Evolutionary conservation across 2,797 vertebrate species (phyloP).

Genomic region (Arctocebus calabarensis): DNA sequence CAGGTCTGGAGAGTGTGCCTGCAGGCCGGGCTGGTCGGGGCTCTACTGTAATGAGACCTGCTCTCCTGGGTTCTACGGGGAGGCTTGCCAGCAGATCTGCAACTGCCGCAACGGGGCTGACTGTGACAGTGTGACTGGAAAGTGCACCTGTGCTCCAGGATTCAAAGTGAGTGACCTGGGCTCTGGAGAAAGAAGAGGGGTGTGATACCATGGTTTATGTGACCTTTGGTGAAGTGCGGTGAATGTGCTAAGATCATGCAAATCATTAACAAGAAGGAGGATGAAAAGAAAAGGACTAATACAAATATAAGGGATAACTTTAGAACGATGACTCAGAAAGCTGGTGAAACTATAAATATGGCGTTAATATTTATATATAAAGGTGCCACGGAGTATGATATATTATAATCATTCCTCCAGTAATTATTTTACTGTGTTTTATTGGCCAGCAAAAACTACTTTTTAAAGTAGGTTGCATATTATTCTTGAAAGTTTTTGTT

Average conservation of each 20-base stretch:
- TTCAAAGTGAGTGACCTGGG: conserved; percentile 92
- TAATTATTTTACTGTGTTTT: conserved; percentile 6
- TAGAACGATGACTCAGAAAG: background rate
- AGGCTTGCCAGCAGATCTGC: conserved; percentile 95
- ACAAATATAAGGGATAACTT: conserved; percentile 30
- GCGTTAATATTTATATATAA: background rate
- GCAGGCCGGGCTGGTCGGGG: conserved; percentile 95
- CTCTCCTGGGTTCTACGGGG: conserved; percentile 94
- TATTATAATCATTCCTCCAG: background rate
- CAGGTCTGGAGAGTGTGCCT: conserved; percentile 97
- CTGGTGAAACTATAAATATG: background rate
- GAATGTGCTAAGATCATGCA: background rate
- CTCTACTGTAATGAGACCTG: conserved; percentile 98
- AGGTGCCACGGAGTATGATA: background rate
- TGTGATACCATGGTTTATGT: rapidly evolving
- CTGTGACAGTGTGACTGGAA: conserved; percentile 95
- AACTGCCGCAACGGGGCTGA: conserved; percentile 97
- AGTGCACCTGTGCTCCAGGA: conserved; percentile 96
- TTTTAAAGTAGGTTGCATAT: conserved; percentile 17
- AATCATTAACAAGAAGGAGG: background rate
- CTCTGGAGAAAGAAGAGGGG: background rate
- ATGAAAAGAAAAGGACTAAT: background rate
- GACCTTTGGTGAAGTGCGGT: background rate
- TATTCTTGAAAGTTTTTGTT: conserved; percentile 13
- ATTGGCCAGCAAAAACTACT: conserved; percentile 11